A percentile compares a stretch with the other conserved stretches of the same genome.
Conservation (phyloP, 2,888 invertebrate species). For the Orthonevra nobilis region DNA sequence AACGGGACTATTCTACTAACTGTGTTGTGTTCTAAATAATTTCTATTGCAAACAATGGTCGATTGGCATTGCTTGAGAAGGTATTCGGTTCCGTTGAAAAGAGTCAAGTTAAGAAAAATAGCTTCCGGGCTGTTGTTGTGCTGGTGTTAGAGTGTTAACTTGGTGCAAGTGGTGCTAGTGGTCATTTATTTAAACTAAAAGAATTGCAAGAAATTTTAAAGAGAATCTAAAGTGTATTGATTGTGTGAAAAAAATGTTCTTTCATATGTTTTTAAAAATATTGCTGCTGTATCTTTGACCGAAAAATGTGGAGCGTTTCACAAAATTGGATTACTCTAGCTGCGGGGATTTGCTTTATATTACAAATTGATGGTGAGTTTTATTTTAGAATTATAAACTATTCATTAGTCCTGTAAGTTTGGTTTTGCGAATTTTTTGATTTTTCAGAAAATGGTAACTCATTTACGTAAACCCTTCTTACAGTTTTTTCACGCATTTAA, state of each 20-base stretch:
- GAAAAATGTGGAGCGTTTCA: conserved; percentile 73
- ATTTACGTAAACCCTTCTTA: no score
- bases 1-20: conserved; percentile 10
- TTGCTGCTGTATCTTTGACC: conserved; percentile 51
- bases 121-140: conserved; percentile 40
- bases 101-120: conserved; percentile 50
- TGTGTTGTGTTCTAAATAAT: conserved; percentile 19
- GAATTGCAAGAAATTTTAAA: conserved; percentile 27
- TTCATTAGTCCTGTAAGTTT: no score
- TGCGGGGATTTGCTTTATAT: conserved; percentile 70
- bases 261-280: conserved; percentile 49
- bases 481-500: no score
- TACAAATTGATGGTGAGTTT: conserved; percentile 59
- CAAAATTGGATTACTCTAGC: conserved; percentile 72
- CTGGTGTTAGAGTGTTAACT: conserved; percentile 10
- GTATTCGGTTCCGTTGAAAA: conserved; percentile 23
- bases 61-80: conserved; percentile 23
- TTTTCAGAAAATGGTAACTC: no score
- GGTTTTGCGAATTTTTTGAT: no score
- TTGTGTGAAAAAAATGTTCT: conserved; percentile 37
- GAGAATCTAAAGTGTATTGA: conserved; percentile 20
- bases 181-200: conserved; percentile 38
- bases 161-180: conserved; percentile 17
- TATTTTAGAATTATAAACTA: no score
- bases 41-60: conserved; percentile 36